A percentile compares a stretch with the other conserved stretches of the same genome.
phyloP scores from a whole-genome alignment of 2,888 invertebrate genomes.

The Drosophila lutescens region DNA sequence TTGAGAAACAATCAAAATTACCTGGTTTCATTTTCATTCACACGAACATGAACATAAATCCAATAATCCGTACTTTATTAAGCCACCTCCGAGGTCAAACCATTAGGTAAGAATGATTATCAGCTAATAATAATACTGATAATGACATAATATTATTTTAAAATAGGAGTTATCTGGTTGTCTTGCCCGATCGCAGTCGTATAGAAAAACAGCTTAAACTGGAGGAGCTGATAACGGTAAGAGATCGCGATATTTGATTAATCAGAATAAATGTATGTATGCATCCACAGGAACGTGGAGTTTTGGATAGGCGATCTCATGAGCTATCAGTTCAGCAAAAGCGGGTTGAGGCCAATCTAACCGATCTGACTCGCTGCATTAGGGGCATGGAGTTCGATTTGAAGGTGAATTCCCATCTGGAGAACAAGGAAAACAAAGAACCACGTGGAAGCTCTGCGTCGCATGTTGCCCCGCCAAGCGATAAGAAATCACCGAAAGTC shows the following conservation, averaged over 20 bases:
- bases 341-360: slow-evolving; percentile 44
- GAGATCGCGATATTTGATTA: too few species aligned
- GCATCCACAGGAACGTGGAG: slow-evolving; percentile 44
- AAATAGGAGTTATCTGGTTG: slow-evolving; percentile 2
- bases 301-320: slow-evolving; percentile 5
- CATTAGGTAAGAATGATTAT: slow-evolving; percentile 2
- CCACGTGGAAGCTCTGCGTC: not conserved
- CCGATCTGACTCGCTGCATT: slow-evolving; percentile 61
- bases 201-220: slow-evolving; percentile 29
- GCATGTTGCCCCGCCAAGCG: not conserved
- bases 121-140: not conserved
- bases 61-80: slow-evolving; percentile 5
- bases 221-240: slow-evolving; percentile 44
- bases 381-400: slow-evolving; percentile 59
- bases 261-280: too few species aligned
- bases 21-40: not conserved
- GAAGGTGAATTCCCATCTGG: slow-evolving; percentile 8
- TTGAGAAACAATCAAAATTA: not conserved
- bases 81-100: slow-evolving; percentile 6
- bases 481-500: slow-evolving; percentile 27
- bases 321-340: slow-evolving; percentile 43
- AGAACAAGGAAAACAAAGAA: not conserved
- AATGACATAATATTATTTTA: too few species aligned
- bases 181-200: not conserved
- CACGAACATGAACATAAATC: not conserved